phyloP scores from a whole-genome alignment of 2,797 vertebrate species.

The Acrossocheilus wenchowensis region DNA sequence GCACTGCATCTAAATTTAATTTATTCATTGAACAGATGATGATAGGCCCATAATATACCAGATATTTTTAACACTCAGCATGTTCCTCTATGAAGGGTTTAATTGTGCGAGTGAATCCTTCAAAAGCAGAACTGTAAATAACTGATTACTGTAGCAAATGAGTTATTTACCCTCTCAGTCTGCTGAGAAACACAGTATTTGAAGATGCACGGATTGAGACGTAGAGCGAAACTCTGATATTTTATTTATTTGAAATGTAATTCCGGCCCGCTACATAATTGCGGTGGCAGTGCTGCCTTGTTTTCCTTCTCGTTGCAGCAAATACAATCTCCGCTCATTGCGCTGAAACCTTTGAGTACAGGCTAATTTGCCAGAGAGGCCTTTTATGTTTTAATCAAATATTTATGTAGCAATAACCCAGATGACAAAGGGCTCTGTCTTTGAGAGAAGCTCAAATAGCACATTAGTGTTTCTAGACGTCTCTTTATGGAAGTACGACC shows the following conservation, averaged over 20 bases:
- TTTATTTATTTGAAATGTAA: slow-evolving; percentile 33
- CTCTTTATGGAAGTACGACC: slow-evolving; percentile 7
- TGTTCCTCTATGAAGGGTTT: slow-evolving; percentile 28
- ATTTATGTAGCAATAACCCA: slow-evolving; percentile 73
- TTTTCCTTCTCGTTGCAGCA: background rate
- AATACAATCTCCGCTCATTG: background rate
- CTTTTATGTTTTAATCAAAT: slow-evolving; percentile 74
- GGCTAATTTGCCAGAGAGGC: slow-evolving; percentile 63
- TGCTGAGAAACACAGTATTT: slow-evolving; percentile 23
- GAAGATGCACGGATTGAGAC: slow-evolving; percentile 22
- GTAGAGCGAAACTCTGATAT: background rate
- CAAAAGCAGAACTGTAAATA: slow-evolving; percentile 25
- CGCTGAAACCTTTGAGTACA: background rate
- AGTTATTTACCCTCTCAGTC: slow-evolving; percentile 12
- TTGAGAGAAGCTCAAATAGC: slow-evolving; percentile 62
- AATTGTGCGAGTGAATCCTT: slow-evolving; percentile 19
- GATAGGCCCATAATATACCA: background rate
- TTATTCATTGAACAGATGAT: background rate
- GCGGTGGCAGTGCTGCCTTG: background rate
- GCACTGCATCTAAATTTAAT: background rate
- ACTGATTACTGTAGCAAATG: slow-evolving; percentile 24
- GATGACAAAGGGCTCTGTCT: slow-evolving; percentile 66
- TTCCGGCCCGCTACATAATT: background rate
- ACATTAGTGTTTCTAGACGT: slow-evolving; percentile 54
- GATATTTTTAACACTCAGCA: slow-evolving; percentile 14